Conservation (phyloP, 2,888 invertebrate genomes). For the Cryptus armator region DNA sequence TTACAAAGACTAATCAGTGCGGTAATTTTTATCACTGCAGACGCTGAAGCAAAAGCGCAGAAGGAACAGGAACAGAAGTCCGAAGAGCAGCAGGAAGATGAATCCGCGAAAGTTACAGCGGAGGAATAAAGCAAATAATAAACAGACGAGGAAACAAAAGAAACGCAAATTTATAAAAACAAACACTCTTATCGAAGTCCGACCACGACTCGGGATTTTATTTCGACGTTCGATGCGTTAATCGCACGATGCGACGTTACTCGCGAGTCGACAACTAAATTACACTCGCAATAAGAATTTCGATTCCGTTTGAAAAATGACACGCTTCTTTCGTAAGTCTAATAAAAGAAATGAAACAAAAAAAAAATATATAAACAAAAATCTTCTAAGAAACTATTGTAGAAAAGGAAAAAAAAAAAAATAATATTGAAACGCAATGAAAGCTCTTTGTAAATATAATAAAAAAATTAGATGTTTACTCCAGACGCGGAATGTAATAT, state of each 20-base stretch:
- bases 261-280: constrained; percentile 60
- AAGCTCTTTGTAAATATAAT: constrained; percentile 65
- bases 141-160: constrained; percentile 52
- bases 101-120: constrained; percentile 63
- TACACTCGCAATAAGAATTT: constrained; percentile 67
- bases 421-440: constrained; percentile 59
- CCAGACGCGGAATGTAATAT: constrained; percentile 41
- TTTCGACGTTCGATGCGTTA: constrained; percentile 56
- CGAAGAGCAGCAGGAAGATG: constrained; percentile 70
- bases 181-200: constrained; percentile 60
- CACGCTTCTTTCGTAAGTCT: constrained; percentile 61
- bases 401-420: constrained; percentile 31
- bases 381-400: constrained; percentile 58
- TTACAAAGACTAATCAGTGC: not conserved
- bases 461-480: constrained; percentile 54
- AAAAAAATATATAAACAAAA: not conserved
- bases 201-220: constrained; percentile 70
- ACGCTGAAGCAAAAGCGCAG: constrained; percentile 87
- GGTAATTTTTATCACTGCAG: constrained; percentile 78
- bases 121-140: constrained; percentile 73
- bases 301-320: constrained; percentile 57
- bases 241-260: constrained; percentile 64
- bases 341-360: constrained; percentile 32
- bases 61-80: constrained; percentile 80
- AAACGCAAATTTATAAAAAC: constrained; percentile 67